phyloP scores from a whole-genome alignment of 2,888 invertebrate genomes.

The Trachelus tabidus region DNA sequence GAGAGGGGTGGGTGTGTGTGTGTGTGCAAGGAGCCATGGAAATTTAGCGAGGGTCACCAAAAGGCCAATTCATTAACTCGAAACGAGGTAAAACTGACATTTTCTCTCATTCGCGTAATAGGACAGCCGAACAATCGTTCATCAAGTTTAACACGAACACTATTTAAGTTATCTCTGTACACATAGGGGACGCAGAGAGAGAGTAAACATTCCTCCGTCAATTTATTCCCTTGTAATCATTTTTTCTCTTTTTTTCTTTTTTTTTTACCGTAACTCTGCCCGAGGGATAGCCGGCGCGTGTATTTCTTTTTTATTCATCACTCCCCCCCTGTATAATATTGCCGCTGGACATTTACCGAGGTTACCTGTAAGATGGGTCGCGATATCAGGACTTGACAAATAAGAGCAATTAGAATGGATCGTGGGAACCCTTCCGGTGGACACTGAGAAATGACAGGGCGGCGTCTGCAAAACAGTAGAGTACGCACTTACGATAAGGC shows the following conservation, averaged over 20 bases:
- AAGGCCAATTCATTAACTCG: neutral
- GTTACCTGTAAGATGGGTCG: neutral
- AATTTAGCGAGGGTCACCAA: neutral
- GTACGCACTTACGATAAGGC: conserved; percentile 13
- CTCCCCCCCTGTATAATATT: neutral
- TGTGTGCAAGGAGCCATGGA: neutral
- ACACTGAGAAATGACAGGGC: conserved; percentile 17
- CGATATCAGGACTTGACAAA: conserved; percentile 16
- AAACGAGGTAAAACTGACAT: neutral
- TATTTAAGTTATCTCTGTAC: too few relatives aligned
- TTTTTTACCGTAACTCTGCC: neutral
- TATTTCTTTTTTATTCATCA: neutral
- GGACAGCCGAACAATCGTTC: too few relatives aligned
- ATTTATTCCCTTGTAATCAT: neutral
- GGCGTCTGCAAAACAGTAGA: neutral
- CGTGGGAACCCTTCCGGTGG: conserved; percentile 7
- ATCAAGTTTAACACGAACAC: too few relatives aligned
- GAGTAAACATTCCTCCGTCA: neutral
- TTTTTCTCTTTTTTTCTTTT: neutral
- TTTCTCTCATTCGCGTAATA: neutral
- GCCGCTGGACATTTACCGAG: neutral
- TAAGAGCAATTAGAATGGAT: conserved; percentile 24
- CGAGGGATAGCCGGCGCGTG: neutral
- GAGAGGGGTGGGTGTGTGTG: neutral
- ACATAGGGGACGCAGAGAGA: too few relatives aligned